Evolutionary conservation across 2,888 invertebrate species (phyloP).

Genomic region (Syrista parreyssii): DNA sequence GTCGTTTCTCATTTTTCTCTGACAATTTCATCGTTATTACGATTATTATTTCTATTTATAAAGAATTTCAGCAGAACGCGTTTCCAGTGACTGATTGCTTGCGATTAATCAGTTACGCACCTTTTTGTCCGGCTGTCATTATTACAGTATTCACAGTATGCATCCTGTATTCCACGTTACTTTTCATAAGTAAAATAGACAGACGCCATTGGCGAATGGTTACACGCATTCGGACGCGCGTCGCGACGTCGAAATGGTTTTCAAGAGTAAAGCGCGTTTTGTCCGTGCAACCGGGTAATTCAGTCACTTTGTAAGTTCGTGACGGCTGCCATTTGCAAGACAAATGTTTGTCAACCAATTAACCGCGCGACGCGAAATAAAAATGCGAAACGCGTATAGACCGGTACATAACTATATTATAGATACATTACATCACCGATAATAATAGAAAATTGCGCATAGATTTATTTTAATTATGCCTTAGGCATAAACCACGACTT

Average conservation of each 20-base stretch:
- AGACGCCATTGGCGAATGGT: constrained; percentile 20
- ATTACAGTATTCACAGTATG: not conserved
- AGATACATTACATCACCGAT: constrained; percentile 6
- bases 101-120: not conserved
- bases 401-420: not conserved
- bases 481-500: not conserved
- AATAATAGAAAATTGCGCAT: constrained; percentile 4
- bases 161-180: constrained; percentile 17
- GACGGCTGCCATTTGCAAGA: constrained; percentile 15
- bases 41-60: not conserved
- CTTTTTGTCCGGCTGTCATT: not conserved
- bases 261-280: constrained; percentile 4
- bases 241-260: not conserved
- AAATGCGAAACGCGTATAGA: not conserved
- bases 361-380: constrained; percentile 14
- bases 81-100: not conserved
- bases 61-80: not conserved
- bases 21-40: not conserved
- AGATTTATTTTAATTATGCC: not conserved
- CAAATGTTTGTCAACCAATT: constrained; percentile 24
- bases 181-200: constrained; percentile 39
- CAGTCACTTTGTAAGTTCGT: constrained; percentile 1
- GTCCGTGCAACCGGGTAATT: constrained; percentile 15
- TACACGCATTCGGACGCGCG: constrained; percentile 24
- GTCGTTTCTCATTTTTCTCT: not conserved